Evolutionary conservation across 2,797 vertebrate genomes (phyloP).

Genomic region (Acipenser oxyrinchus): DNA sequence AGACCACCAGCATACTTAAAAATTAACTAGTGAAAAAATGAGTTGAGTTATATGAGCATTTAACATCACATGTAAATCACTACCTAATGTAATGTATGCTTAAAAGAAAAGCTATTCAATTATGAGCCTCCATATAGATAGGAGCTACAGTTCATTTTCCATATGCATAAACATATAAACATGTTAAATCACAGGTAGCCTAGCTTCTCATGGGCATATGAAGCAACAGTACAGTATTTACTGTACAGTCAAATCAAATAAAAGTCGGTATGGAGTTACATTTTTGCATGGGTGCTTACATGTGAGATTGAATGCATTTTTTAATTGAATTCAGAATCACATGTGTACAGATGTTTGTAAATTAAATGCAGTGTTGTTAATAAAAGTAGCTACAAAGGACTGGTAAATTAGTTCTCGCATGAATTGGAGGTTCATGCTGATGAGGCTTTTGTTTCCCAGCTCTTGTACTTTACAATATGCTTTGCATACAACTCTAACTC

Average conservation of each 20-base stretch:
- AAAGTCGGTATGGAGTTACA: conserved; percentile 8
- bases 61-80: too few relatives aligned
- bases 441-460: neutral
- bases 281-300: neutral
- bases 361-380: conserved; percentile 3
- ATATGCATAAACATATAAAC: too few relatives aligned
- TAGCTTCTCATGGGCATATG: too few relatives aligned
- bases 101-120: too few relatives aligned
- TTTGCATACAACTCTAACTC: conserved; percentile 1
- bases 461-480: conserved; percentile 6
- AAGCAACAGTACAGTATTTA: too few relatives aligned
- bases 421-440: neutral
- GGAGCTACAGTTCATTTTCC: too few relatives aligned
- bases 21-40: too few relatives aligned
- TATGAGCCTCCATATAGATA: too few relatives aligned
- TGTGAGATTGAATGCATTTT: conserved; percentile 16
- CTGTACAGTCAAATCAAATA: neutral
- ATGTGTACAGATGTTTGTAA: neutral
- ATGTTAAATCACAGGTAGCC: too few relatives aligned
- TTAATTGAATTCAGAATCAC: conserved; percentile 23
- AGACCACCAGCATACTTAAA: too few relatives aligned
- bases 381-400: conserved; percentile 3
- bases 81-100: too few relatives aligned
- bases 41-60: too few relatives aligned
- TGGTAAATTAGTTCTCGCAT: conserved; percentile 2